These are phyloP conservation scores for Amphiura filiformis DNA, from an alignment of 35 echinoderm and acorn worm genomes.

Conservation along the genomic window DNA sequence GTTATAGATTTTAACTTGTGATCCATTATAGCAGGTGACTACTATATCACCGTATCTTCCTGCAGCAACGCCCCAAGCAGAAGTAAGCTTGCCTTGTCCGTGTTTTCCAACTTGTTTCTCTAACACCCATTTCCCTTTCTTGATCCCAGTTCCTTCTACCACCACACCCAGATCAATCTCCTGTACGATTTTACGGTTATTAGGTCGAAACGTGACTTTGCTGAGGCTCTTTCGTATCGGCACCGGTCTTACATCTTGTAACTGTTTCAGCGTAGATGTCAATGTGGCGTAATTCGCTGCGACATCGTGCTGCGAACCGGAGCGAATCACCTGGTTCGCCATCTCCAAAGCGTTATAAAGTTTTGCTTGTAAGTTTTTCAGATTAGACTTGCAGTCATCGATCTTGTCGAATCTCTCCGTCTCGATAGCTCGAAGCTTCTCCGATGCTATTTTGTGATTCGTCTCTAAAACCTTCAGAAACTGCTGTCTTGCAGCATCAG, in stretches of 20 bases:
- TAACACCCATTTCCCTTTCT: not conserved
- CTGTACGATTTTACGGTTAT: not conserved
- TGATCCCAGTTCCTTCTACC: not conserved
- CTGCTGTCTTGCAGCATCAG: not conserved
- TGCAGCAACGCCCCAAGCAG: not conserved
- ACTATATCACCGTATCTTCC: not conserved
- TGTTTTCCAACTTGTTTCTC: not conserved
- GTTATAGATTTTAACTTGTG: not conserved
- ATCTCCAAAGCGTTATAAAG: conserved; percentile 3
- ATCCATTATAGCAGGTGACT: not conserved
- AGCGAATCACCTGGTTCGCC: not conserved
- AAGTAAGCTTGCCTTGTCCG: not conserved
- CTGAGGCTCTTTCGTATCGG: not conserved
- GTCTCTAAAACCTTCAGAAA: not conserved
- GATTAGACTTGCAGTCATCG: not conserved
- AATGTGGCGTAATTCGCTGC: not conserved
- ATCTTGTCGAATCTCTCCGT: not conserved
- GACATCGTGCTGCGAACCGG: not conserved
- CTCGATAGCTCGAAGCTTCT: not conserved
- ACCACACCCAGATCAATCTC: not conserved
- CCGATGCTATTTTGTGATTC: not conserved
- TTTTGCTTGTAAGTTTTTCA: not conserved
- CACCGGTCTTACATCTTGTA: not conserved
- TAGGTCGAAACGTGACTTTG: not conserved
- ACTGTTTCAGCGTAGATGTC: not conserved